Evolutionary conservation across 2,113 vertebrate species (phyloP).

Genomic region (Rhinolophus ferrumequinum): DNA sequence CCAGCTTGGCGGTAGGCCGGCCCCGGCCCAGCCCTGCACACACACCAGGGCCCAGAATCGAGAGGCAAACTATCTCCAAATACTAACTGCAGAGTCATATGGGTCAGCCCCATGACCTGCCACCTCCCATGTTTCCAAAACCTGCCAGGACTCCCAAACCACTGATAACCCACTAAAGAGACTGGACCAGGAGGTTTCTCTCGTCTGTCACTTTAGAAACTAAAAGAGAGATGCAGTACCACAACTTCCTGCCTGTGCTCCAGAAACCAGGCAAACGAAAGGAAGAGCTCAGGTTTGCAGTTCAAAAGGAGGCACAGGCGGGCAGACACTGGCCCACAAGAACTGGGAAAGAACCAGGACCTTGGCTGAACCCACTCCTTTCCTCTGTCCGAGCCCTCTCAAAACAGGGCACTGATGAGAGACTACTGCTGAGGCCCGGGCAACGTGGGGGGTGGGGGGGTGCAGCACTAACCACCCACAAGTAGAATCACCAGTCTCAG

Average conservation of each 20-base stretch:
- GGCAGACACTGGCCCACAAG: neutral
- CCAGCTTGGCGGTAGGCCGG: neutral
- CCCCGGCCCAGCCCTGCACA: neutral
- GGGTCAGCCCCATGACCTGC: rapidly evolving
- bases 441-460: rapidly evolving
- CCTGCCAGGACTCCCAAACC: neutral
- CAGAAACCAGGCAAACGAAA: neutral
- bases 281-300: neutral
- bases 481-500: neutral
- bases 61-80: neutral
- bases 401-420: neutral
- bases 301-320: neutral
- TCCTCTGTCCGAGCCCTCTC: neutral
- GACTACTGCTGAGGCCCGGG: neutral
- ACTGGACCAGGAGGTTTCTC: neutral
- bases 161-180: neutral
- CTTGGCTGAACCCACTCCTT: neutral
- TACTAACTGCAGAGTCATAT: neutral
- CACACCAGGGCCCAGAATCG: neutral
- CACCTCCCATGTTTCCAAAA: neutral
- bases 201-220: neutral
- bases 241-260: neutral
- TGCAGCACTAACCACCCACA: neutral
- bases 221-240: neutral
- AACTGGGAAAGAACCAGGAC: neutral